Evolutionary conservation across 2,888 invertebrate species (phyloP), one percentile per base, ranked within the genome.

Genomic region (Latrodectus elegans): DNA sequence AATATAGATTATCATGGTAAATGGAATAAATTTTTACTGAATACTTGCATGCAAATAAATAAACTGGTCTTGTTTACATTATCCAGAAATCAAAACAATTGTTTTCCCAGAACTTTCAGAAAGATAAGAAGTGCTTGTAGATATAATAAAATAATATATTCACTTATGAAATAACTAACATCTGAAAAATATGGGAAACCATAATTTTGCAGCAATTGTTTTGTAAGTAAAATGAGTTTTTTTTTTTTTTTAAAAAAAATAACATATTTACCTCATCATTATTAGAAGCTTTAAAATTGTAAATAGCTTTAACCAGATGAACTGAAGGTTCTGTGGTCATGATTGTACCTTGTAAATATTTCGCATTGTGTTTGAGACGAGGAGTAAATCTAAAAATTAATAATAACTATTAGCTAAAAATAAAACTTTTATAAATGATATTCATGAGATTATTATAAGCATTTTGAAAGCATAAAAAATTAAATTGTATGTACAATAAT

Each of bases 281-380:
- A 92, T 99, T 99, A 92, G 95, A 96, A 90, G 98, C 98, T 93
- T 96, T 97, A 93, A 98, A 99, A 88, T 96, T 95, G 93, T 96
- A 98, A 91, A 98, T 94, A 88, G 98, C 98, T 93, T 96, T 96
- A 81, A 98, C 98, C 72, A 91, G 82, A 38, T 78, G 78, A 60
- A 89, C 70, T 71, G 84, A 70, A 75, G 72, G 64, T 53, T 90
- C 90, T 68, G 88, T 88, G 72, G 88, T 81, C 90, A 89, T 90
- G 65, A 68, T 88, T 60, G 76, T 9, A 73, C 8, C 51, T 15
- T 53, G 38, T 49, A 52, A 65, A 67, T 52, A n/a, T 52, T 4
- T 12, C 17, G n/a, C 53, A 52, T 53, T 52, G 52, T 73, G 52
- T 73, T 71, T 15, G 52, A 53, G 52, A 52, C n/a, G n/a, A n/a